Base-by-base conservation (phyloP, 2,888 invertebrate genomes). In the Drosophila emarginata region DNA sequence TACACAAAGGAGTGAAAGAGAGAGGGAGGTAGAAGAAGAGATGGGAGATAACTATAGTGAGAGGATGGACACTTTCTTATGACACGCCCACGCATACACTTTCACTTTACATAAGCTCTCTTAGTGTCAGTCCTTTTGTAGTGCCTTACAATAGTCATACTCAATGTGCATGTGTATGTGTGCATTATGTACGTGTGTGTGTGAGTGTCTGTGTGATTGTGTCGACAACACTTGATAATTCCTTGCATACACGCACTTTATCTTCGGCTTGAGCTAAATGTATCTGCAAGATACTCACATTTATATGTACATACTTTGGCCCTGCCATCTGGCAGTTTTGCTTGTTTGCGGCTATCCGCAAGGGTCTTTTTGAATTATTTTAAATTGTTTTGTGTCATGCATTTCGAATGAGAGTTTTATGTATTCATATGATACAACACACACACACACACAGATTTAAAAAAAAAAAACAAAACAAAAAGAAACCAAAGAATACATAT, bases 221-320 rank as follows among this genome's bases (percentile, higher is more conserved):
- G 81, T 84, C 77, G 75, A 80, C 78, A 84, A 84, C 83, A 84
- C 83, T 87, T 84, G 87, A 84, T 87, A 84, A 87, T 84, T 84
- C 81, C 80, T 68, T 79, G 72, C 87, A 79, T 78, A 83, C 84
- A 84, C 84, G 83, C 85, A 87, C 80, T 80, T 78, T 61, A 78
- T 64, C 70, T 72, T 45, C 45, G 45, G 60, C 65, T 64, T 64
- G 71, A 64, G 50, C 54, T 32, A 52, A 23, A 79, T 73, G 72
- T 74, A 72, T 81, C 79, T 71, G 67, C 65, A 67, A 65, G 76
- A 81, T 76, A 70, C 85, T 67, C 54, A 54, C 65, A 64, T 59
- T 18, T 50, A 52, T 50, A 60, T 23, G 59, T 68, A 45, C 21
- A 45, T 63, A 45, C 63, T 45, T 59, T 57, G 67, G 61, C 18